A percentile compares a stretch with the other conserved stretches of the same genome.
These are phyloP conservation scores for Calidris pygmaea DNA, from an alignment of 2,113 vertebrate genomes.

Conservation along the genomic window DNA sequence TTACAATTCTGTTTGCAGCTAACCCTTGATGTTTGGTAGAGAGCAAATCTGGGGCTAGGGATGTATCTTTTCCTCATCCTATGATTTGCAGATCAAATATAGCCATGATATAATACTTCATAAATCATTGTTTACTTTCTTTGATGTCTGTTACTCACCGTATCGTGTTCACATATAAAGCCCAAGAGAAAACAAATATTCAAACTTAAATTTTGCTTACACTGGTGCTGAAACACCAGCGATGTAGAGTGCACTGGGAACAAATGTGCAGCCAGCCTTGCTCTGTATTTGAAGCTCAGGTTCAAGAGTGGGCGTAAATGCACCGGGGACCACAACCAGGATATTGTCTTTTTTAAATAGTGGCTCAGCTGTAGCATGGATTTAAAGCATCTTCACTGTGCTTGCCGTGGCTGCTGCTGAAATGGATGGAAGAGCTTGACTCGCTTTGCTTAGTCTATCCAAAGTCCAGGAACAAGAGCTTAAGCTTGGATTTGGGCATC, in stretches of 20 bases:
- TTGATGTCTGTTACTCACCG: not conserved
- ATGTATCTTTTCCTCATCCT: not conserved
- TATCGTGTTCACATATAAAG: not conserved
- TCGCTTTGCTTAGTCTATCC: not conserved
- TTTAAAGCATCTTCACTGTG: not conserved
- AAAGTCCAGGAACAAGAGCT: fast-evolving
- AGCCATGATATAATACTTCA: not conserved
- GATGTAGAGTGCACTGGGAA: not conserved
- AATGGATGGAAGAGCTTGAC: not conserved
- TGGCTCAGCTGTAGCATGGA: not conserved
- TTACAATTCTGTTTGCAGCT: not conserved
- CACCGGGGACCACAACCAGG: not conserved
- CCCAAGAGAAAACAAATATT: not conserved
- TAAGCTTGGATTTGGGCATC: not conserved
- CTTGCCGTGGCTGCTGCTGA: not conserved
- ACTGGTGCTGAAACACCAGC: not conserved
- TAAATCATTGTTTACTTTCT: not conserved
- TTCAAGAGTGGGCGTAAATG: not conserved
- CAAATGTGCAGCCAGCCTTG: not conserved
- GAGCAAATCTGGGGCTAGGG: not conserved
- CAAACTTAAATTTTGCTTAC: not conserved
- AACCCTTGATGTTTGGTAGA: not conserved
- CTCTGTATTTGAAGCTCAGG: not conserved
- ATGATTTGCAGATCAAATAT: not conserved
- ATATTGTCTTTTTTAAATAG: not conserved